These are phyloP conservation scores for Sternarchorhynchus goeldii DNA, from an alignment of 2,797 vertebrate genomes.

Conservation along the genomic window DNA sequence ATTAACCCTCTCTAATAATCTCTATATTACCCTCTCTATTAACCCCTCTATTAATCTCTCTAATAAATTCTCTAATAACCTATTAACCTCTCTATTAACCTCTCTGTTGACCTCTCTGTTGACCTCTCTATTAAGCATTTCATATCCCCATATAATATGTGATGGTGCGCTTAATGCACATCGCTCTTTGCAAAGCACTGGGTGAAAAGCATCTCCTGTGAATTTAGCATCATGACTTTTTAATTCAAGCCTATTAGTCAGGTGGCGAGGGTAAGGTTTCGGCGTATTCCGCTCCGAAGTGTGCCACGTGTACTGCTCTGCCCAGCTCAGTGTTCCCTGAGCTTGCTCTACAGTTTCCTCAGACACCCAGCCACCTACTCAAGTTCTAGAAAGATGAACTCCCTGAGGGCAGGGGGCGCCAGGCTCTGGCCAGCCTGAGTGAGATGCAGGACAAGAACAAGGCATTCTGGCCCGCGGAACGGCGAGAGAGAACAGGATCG, in stretches of 20 bases:
- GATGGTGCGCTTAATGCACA: neutral
- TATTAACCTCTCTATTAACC: no score
- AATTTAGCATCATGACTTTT: slow-evolving; percentile 46
- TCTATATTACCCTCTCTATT: no score
- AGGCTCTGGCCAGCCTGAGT: slow-evolving; percentile 47
- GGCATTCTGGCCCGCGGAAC: slow-evolving; percentile 52
- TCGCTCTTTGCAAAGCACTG: slow-evolving; percentile 18
- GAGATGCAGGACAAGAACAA: slow-evolving; percentile 57
- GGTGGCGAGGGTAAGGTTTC: slow-evolving; percentile 42
- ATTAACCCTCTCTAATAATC: no score
- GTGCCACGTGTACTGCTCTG: slow-evolving; percentile 24
- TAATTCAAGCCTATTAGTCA: slow-evolving; percentile 42
- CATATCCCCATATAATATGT: neutral
- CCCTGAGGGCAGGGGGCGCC: slow-evolving; percentile 33
- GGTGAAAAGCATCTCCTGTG: slow-evolving; percentile 27
- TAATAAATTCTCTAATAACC: no score
- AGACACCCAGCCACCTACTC: slow-evolving; percentile 50
- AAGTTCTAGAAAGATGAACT: slow-evolving; percentile 52
- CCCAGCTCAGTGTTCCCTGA: slow-evolving; percentile 51
- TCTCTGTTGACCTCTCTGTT: no score
- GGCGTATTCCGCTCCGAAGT: slow-evolving; percentile 15
- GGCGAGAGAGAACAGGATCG: slow-evolving; percentile 64
- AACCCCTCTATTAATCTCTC: no score
- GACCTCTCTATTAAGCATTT: neutral
- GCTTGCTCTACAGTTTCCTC: slow-evolving; percentile 53